Evolutionary conservation across 2,888 invertebrate genomes (phyloP), one percentile per base, ranked within the genome.

Genomic region (Pycnomerus fuliginosus): DNA sequence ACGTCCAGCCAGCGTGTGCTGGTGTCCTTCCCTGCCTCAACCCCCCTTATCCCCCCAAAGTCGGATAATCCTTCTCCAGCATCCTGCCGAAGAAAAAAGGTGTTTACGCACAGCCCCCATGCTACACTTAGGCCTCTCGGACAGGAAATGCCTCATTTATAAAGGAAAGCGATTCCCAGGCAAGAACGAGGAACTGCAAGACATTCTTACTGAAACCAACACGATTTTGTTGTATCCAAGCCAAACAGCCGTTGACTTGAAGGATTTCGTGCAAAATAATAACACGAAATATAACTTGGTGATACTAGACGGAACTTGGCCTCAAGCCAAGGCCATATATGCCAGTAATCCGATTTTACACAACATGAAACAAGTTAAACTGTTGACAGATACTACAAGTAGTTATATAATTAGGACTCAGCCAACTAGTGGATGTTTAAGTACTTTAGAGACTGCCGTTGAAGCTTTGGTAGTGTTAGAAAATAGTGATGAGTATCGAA

Each of bases 301-400:
- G 28, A 73, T 95, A 25, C 80, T 96, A 50, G 95, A 96, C 76
- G 95, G 96, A 2, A 96, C 96, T 5, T 96, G 95, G 95, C 88
- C 92, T 1, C 95, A 96, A 72, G 94, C 95, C 2, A 92, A 91
- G 71, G 88, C 91, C 7, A 91, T 95, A 49, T 95, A 88, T 72
- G 81, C 87, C 32, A 85, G 88, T 49, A 93, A 90, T 68, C 80
- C 85, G 8, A 75, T 82, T 45, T 75, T 95, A 33, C 87, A 87
- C 58, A 74, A 76, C 37, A 71, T 94, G 44, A 83, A 77, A 60
- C 90, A 93, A 74, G 89, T 93, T 0, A 91, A 92, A 72, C 76
- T 95, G 33, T 74, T 87, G 27, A 80, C 82, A 7, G 80, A 78
- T 35, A 79, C 78, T 47, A 79, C 78, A 24, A 95, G 95, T 69